Evolutionary conservation across 2,797 vertebrate genomes (phyloP).

Genomic region (Aphelocoma californica): DNA sequence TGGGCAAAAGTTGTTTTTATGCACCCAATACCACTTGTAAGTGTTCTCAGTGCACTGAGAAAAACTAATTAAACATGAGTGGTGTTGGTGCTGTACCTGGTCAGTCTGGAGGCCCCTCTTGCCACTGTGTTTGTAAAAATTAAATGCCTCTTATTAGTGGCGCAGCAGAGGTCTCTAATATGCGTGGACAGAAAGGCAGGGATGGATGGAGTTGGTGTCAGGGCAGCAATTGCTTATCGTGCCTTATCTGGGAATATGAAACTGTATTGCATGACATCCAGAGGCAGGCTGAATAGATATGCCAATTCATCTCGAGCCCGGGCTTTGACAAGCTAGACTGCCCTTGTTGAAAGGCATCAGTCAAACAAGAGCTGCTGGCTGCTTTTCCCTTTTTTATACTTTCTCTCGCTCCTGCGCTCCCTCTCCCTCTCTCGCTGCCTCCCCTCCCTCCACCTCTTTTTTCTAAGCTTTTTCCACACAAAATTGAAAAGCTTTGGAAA

Average conservation of each 20-base stretch:
- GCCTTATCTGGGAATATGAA: slow-evolving; percentile 98
- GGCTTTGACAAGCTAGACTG: slow-evolving; percentile 99
- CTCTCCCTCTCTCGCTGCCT: slow-evolving; percentile 57
- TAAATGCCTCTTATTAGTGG: slow-evolving; percentile 73
- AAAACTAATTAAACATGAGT: slow-evolving; percentile 1
- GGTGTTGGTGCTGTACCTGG: background rate
- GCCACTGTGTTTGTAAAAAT: slow-evolving; percentile 57
- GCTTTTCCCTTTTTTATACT: slow-evolving; percentile 72
- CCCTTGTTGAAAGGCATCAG: slow-evolving; percentile 98
- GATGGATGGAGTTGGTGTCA: slow-evolving; percentile 82
- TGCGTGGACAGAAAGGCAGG: slow-evolving; percentile 65
- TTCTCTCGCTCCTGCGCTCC: slow-evolving; percentile 65
- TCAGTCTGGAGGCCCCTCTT: background rate
- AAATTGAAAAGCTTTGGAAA: slow-evolving; percentile 85
- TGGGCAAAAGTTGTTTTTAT: background rate
- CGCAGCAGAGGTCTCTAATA: slow-evolving; percentile 47
- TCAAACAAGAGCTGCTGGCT: slow-evolving; percentile 83
- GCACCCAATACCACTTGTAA: background rate
- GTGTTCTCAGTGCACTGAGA: background rate
- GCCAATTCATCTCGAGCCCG: slow-evolving; percentile 93
- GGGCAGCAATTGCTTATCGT: slow-evolving; percentile 90
- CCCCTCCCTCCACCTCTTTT: slow-evolving; percentile 70
- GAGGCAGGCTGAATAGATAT: slow-evolving; percentile 89
- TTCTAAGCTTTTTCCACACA: slow-evolving; percentile 71
- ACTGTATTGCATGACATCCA: slow-evolving; percentile 90